Percentiles rank a stretch among this genome's conserved stretches.
phyloP scores from a whole-genome alignment of 2,113 vertebrate species.

The Excalfactoria chinensis region DNA sequence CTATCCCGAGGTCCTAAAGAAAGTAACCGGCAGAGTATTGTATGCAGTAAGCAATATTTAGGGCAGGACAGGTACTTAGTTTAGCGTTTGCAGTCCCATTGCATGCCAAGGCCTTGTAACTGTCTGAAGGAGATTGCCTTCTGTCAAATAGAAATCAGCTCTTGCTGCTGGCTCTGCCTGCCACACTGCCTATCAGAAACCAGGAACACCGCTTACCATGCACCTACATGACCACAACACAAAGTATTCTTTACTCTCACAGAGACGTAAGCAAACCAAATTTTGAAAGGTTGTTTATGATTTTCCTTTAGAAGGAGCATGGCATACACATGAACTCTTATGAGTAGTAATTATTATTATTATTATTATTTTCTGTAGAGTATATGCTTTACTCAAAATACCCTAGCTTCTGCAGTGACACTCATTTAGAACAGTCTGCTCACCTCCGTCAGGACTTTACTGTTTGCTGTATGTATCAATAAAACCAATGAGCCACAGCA shows the following conservation, averaged over 20 bases:
- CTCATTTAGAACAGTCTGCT: neutral
- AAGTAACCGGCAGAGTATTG: neutral
- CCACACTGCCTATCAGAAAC: neutral
- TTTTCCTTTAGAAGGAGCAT: neutral
- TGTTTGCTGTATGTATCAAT: neutral
- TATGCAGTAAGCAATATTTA: constrained; percentile 33
- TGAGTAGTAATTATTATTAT: neutral
- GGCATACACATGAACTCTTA: neutral
- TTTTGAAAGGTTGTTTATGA: neutral
- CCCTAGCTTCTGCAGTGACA: neutral
- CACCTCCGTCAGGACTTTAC: neutral
- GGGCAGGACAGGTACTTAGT: neutral
- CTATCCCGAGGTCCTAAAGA: constrained; percentile 17
- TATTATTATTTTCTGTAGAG: neutral
- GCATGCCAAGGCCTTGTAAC: neutral
- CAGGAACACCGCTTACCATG: neutral
- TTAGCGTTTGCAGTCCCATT: constrained; percentile 7
- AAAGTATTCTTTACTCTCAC: neutral
- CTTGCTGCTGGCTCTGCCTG: neutral
- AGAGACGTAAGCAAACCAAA: neutral
- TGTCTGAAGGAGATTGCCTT: neutral
- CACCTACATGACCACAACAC: neutral
- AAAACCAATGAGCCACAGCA: constrained; percentile 23
- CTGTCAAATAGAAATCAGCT: neutral
- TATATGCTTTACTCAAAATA: neutral